Base-by-base conservation (phyloP, 2,113 vertebrate genomes). In the Dryoscopus gambensis region DNA sequence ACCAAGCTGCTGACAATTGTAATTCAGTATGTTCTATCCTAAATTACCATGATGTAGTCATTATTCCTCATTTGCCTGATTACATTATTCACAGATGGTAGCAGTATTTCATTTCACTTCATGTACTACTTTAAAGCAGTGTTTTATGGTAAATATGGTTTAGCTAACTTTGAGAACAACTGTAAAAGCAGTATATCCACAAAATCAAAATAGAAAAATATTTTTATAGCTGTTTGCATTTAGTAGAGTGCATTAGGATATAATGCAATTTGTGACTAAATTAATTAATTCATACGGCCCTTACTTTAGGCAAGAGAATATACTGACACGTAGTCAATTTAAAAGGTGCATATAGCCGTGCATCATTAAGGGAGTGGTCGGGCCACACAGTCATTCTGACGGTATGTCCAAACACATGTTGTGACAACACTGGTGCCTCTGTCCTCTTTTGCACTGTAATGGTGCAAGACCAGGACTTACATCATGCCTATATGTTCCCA, bases 11-110 rank as follows among this genome's bases (percentile, higher is more conserved):
- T 95, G 93, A 90, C 93, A 97, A 69, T 93, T 93, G 93, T 95
- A 94, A 95, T 95, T 96, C 52, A 89, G 30, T 57, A n/a, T 96
- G 55, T 62, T 94, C 80, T 89, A 62, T 62, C 87, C 95, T 89
- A 91, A 70, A 92, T 95, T 97, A 95, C 71, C 35, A 92, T 55
- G 50, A 86, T 95, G 71, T 53, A 93, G 79, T 91, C 86, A 84
- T 97, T 96, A 97, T 93, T 95, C 64, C 86, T 92, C 64, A 90
- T 95, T 95, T 95, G 88, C 80, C 68, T 93, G 92, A 95, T 97
- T 92, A 82, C 89, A 92, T 97, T 93, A 87, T 86, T 94, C 86
- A 82, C 95, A 96, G 94, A 97, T 96, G 94, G 84, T 81, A 84
- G 55, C 55, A 81, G 57, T 24, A n/a, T 92, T 93, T 86, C 56